phyloP scores from a whole-genome alignment of 2,888 invertebrate genomes.

The Polydrusus tereticollis region DNA sequence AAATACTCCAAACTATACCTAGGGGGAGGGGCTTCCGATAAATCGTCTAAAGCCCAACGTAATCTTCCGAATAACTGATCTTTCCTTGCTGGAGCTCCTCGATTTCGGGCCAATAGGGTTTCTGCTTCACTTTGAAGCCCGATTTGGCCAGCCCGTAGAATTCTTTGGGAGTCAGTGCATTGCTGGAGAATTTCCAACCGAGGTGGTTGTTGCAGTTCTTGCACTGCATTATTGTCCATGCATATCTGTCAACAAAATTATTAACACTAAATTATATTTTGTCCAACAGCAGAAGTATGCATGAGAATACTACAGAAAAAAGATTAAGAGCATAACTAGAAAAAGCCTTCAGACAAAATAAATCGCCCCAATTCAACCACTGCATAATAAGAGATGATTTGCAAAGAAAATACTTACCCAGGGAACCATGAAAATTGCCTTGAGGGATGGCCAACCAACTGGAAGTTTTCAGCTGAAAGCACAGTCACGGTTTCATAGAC shows the following conservation, averaged over 20 bases:
- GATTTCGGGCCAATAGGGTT: slow-evolving; percentile 31
- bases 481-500: slow-evolving; percentile 87
- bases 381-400: slow-evolving; percentile 30
- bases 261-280: background rate
- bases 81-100: slow-evolving; percentile 27
- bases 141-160: slow-evolving; percentile 81
- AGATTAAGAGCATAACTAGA: no score
- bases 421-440: slow-evolving; percentile 89
- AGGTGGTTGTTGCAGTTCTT: slow-evolving; percentile 76
- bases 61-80: slow-evolving; percentile 49
- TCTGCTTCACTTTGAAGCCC: slow-evolving; percentile 63
- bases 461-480: slow-evolving; percentile 69
- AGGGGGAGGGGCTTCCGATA: no score
- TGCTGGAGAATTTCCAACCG: slow-evolving; percentile 86
- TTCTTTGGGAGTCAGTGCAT: slow-evolving; percentile 73
- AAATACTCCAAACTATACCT: no score
- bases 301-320: no score
- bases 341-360: no score
- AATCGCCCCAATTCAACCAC: no score
- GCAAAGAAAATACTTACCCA: slow-evolving; percentile 71
- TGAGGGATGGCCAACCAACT: slow-evolving; percentile 72
- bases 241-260: slow-evolving; percentile 71
- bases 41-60: slow-evolving; percentile 33
- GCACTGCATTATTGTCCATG: slow-evolving; percentile 85
- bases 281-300: no score